A percentile compares a stretch with the other conserved stretches of the same genome.
phyloP scores from a whole-genome alignment of 2,113 vertebrate species.

The Catagonus wagneri region DNA sequence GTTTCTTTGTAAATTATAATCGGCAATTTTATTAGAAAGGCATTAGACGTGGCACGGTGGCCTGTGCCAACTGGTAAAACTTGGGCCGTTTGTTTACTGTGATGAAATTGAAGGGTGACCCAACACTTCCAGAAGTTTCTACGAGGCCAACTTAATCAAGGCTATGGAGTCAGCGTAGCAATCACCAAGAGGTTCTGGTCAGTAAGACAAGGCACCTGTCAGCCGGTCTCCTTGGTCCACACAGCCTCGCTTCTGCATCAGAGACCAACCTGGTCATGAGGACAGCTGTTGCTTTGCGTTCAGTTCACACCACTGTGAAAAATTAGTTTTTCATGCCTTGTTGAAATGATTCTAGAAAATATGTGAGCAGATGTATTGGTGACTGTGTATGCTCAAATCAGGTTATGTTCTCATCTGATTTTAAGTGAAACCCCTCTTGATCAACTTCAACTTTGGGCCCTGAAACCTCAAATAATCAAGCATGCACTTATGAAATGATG shows the following conservation, averaged over 20 bases:
- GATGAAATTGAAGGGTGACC: not conserved
- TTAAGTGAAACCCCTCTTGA: not conserved
- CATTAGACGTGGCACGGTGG: not conserved
- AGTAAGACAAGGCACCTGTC: not conserved
- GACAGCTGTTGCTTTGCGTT: not conserved
- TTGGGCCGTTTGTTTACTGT: not conserved
- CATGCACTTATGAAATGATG: not conserved
- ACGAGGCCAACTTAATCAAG: not conserved
- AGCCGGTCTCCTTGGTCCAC: too few relatives aligned
- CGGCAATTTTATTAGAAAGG: not conserved
- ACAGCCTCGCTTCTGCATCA: too few relatives aligned
- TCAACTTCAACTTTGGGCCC: not conserved
- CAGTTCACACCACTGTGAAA: accelerated
- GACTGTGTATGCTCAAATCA: not conserved
- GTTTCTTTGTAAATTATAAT: not conserved
- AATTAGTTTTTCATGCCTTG: not conserved
- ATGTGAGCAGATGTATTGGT: not conserved
- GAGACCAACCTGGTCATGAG: too few relatives aligned
- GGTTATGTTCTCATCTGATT: not conserved
- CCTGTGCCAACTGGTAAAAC: not conserved
- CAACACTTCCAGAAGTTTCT: not conserved
- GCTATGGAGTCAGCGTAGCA: not conserved
- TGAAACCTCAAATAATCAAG: not conserved
- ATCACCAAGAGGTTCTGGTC: not conserved
- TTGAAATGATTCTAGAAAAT: not conserved